phyloP scores from a whole-genome alignment of 2,888 invertebrate species.

The Helleia helle region DNA sequence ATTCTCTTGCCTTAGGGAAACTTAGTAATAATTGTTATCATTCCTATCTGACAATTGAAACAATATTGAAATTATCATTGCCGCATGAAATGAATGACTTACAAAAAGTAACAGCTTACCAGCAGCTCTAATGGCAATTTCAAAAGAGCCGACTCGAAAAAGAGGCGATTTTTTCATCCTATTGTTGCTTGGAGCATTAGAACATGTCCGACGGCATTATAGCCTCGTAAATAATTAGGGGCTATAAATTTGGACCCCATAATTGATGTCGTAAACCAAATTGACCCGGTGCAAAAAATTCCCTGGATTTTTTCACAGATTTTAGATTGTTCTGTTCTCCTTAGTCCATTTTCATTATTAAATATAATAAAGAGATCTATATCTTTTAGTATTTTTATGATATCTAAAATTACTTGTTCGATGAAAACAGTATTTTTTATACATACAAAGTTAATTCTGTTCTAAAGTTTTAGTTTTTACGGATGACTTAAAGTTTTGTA shows the following conservation, averaged over 20 bases:
- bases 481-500: no score
- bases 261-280: constrained; percentile 1
- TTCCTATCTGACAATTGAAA: not conserved
- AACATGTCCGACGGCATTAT: constrained; percentile 3
- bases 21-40: no score
- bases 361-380: no score
- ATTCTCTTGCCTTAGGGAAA: no score
- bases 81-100: not conserved
- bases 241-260: constrained; percentile 3
- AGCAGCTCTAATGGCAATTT: not conserved
- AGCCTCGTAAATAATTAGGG: constrained; percentile 6
- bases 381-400: no score
- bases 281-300: not conserved
- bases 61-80: not conserved
- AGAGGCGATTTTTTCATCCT: not conserved
- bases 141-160: constrained; percentile 1
- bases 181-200: not conserved
- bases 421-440: no score
- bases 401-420: no score
- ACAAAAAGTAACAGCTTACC: not conserved
- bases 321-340: no score
- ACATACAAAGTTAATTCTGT: no score
- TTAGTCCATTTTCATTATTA: no score
- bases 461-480: no score
- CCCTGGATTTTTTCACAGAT: not conserved